Base-by-base conservation (phyloP, 2,797 vertebrate species). In the Halcyon badia region DNA sequence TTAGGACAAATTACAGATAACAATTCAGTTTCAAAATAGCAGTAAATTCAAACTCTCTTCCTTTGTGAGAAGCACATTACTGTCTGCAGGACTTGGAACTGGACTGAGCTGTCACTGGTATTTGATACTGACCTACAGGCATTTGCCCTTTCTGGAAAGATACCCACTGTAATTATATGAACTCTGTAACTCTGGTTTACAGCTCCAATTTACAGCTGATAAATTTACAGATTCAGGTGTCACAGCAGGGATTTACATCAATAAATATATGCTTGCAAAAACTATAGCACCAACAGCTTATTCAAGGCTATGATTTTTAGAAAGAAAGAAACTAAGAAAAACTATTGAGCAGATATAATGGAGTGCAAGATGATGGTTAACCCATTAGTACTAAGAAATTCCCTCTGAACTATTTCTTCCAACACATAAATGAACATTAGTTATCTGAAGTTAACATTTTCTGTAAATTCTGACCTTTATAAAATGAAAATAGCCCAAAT, bases 131-230 rank as follows among this genome's bases (percentile, higher is more conserved):
- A 84, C 82, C 80, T 83, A 56, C 64, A 96, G 93, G 90, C 95
- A 97, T 94, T 93, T 97, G 94, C 91, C 96, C 97, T 97, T 97
- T 97, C 92, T 96, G 91, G 79, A 93, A 97, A 95, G 94, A 91
- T 76, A 96, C 58, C 46, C 69, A 69, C 85, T 87, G 89, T 80
- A 97, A 95, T 85, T 88, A 79, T 79, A 92, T 76, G 90, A 91
- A 92, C 91, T 93, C 86, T 82, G 57, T 94, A 95, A 89, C 75
- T 84, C 81, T 83, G 56, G 48, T 94, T 96, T 97, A 90, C 92
- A 97, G 90, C 68, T 97, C 76, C 57, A 90, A 87, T 90, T 97
- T 86, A 92, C 76, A 95, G 78, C 54, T 84, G 89, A 95, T 73
- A 80, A 93, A 91, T 79, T 94, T 91, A 89, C 66, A 91, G 88